Evolutionary conservation across 2,888 invertebrate genomes (phyloP).

Genomic region (Liodrosophila aerea): DNA sequence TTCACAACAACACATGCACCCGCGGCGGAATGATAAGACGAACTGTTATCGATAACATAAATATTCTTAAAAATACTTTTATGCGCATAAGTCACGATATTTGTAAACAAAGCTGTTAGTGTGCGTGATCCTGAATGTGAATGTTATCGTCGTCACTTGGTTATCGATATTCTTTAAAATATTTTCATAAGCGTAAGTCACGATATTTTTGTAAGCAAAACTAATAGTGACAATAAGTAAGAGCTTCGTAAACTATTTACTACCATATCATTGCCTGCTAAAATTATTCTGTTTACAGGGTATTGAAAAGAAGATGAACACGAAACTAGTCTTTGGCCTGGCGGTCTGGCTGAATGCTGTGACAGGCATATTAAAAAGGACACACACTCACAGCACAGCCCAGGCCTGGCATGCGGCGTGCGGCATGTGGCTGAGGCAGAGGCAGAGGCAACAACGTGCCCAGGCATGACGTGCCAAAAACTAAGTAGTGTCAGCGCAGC

Average conservation of each 20-base stretch:
- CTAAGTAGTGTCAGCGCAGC: slow-evolving; percentile 69
- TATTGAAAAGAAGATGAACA: slow-evolving; percentile 19
- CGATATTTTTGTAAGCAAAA: too few relatives aligned
- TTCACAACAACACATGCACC: too few relatives aligned
- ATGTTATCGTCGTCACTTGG: too few relatives aligned
- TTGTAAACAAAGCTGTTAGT: too few relatives aligned
- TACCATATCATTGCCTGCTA: not conserved
- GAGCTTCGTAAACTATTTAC: not conserved
- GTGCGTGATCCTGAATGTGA: too few relatives aligned
- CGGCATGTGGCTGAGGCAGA: not conserved
- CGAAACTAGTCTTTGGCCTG: slow-evolving; percentile 59
- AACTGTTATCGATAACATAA: too few relatives aligned
- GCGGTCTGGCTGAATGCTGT: slow-evolving; percentile 50
- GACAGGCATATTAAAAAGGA: slow-evolving; percentile 76
- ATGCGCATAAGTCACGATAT: too few relatives aligned
- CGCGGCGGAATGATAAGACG: too few relatives aligned
- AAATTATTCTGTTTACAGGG: not conserved
- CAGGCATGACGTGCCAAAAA: slow-evolving; percentile 71
- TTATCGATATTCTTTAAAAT: too few relatives aligned
- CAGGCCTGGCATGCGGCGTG: not conserved
- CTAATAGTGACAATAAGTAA: too few relatives aligned
- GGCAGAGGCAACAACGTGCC: slow-evolving; percentile 46
- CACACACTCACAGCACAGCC: slow-evolving; percentile 16
- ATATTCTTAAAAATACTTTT: too few relatives aligned
- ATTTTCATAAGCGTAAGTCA: too few relatives aligned